Evolutionary conservation across 2,888 invertebrate genomes (phyloP).

Genomic region (Matsumyia berberina): DNA sequence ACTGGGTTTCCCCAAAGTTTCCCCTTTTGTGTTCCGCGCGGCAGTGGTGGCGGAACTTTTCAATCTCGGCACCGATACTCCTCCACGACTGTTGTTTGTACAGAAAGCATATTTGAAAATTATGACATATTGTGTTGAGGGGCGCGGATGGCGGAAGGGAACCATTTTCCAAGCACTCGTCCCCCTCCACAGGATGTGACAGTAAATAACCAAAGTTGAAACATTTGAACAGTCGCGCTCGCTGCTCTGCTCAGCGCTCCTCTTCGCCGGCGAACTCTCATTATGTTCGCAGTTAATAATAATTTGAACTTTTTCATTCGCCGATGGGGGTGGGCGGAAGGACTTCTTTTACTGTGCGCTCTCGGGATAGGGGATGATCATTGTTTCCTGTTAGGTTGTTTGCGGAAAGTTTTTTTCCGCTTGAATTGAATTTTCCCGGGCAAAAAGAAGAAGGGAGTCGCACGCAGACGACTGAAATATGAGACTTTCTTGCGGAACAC

Average conservation of each 20-base stretch:
- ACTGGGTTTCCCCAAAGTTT: slow-evolving; percentile 52
- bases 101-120: slow-evolving; percentile 73
- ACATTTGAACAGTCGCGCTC: slow-evolving; percentile 61
- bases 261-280: slow-evolving; percentile 60
- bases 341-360: slow-evolving; percentile 23
- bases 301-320: slow-evolving; percentile 75
- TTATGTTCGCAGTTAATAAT: slow-evolving; percentile 76
- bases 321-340: slow-evolving; percentile 26
- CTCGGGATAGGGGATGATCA: slow-evolving; percentile 41
- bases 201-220: slow-evolving; percentile 75
- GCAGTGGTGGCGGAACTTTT: slow-evolving; percentile 59
- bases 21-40: slow-evolving; percentile 16
- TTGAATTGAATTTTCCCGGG: slow-evolving; percentile 68
- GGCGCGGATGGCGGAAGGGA: slow-evolving; percentile 23
- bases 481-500: slow-evolving; percentile 37
- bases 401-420: slow-evolving; percentile 66
- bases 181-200: slow-evolving; percentile 48
- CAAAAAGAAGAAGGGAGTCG: slow-evolving; percentile 15
- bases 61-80: slow-evolving; percentile 35
- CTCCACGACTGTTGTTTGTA: slow-evolving; percentile 31
- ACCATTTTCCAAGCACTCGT: slow-evolving; percentile 13
- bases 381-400: slow-evolving; percentile 61
- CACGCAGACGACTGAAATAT: slow-evolving; percentile 57
- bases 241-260: slow-evolving; percentile 30
- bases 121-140: slow-evolving; percentile 71